Evolutionary conservation across 2,888 invertebrate species (phyloP).

Genomic region (Microplitis manilae): DNA sequence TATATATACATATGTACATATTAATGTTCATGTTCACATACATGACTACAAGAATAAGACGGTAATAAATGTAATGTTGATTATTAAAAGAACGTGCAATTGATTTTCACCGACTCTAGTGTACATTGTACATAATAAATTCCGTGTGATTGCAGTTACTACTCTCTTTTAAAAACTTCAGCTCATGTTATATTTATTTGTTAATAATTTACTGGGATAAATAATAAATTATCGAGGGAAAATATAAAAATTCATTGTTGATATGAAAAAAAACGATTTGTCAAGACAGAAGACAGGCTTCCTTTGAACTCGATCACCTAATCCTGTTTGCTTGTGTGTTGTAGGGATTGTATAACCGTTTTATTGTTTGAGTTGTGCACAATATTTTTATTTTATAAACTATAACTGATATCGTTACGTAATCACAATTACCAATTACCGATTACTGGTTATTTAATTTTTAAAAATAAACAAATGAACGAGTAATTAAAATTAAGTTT

Average conservation of each 20-base stretch:
- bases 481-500: background rate
- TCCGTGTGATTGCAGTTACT: background rate
- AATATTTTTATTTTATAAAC: constrained; percentile 24
- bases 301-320: constrained; percentile 30
- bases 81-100: constrained; percentile 49
- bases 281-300: constrained; percentile 10
- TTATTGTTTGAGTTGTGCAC: constrained; percentile 29
- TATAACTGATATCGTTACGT: too few species aligned
- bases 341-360: constrained; percentile 39
- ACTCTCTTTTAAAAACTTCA: background rate
- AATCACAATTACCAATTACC: too few species aligned
- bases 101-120: constrained; percentile 38
- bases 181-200: background rate
- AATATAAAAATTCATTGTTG: background rate
- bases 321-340: constrained; percentile 47
- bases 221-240: too few species aligned
- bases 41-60: background rate
- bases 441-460: background rate
- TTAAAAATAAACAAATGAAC: background rate
- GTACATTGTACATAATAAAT: background rate
- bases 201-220: too few species aligned
- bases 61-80: constrained; percentile 33
- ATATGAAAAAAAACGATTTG: background rate
- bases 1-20: background rate
- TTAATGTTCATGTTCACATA: background rate